Conservation (phyloP, 2,797 vertebrate species). For the Hemitrygon akajei region DNA sequence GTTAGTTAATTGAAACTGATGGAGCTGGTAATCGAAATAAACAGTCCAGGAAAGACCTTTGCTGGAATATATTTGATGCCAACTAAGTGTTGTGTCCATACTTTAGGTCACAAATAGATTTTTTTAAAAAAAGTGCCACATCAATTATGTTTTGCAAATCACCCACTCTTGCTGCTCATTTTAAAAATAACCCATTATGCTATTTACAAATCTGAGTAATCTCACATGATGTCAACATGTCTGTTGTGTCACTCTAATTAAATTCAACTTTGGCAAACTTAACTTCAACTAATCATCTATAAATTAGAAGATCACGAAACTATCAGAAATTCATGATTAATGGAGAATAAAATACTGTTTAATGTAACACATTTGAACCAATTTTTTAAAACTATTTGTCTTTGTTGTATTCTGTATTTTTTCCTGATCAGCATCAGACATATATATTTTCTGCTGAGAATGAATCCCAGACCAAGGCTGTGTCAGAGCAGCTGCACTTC, state of each 20-base stretch:
- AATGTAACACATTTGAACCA: neutral
- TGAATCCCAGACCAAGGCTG: slow-evolving; percentile 33
- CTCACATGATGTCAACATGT: neutral
- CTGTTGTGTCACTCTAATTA: neutral
- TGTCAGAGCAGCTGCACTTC: slow-evolving; percentile 35
- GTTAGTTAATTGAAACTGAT: neutral
- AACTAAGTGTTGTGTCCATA: too few species aligned
- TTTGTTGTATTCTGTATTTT: neutral
- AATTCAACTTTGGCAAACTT: neutral
- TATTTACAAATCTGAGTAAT: neutral
- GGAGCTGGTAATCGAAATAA: neutral
- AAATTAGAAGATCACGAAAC: neutral
- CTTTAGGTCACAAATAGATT: neutral
- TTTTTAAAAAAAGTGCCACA: neutral
- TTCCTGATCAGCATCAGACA: slow-evolving; percentile 12
- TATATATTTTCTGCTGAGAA: slow-evolving; percentile 24
- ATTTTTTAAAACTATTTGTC: neutral
- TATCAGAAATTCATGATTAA: neutral
- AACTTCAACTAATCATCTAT: neutral
- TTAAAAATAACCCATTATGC: neutral
- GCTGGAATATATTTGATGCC: neutral
- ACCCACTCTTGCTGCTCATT: neutral
- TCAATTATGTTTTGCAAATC: neutral
- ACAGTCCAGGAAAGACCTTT: neutral
- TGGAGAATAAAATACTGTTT: neutral